Conservation (phyloP, 2,797 vertebrate species). For the Dryobates pubescens region DNA sequence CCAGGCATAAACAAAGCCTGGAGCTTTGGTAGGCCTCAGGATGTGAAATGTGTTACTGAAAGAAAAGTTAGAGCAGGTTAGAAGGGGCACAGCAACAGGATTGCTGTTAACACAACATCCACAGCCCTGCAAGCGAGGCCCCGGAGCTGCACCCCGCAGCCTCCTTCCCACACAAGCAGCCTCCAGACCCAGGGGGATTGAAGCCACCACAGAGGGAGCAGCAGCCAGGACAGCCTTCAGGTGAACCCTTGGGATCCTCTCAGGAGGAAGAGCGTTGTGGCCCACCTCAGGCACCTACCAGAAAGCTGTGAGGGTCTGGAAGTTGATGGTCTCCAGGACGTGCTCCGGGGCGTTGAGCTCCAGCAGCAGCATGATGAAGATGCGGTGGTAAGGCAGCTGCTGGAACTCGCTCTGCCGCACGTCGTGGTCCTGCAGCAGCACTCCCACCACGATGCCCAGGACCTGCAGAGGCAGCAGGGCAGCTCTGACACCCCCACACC, state of each 20-base stretch:
- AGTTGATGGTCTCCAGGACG: conserved; percentile 98
- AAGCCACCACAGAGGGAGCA: conserved; percentile 11
- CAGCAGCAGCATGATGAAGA: conserved; percentile 98
- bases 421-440: conserved; percentile 97
- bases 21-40: conserved; percentile 98
- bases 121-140: conserved; percentile 52
- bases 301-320: conserved; percentile 98
- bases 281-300: conserved; percentile 81
- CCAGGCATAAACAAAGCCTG: conserved; percentile 99
- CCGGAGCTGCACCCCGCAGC: conserved; percentile 7
- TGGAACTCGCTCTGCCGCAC: conserved; percentile 98
- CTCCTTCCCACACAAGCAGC: conserved; percentile 16
- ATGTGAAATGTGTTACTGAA: conserved; percentile 99
- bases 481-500: no score
- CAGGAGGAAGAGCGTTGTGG: not conserved
- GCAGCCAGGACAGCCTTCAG: not conserved
- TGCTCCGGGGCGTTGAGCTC: conserved; percentile 98
- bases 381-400: conserved; percentile 96
- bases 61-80: conserved; percentile 71
- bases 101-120: not conserved
- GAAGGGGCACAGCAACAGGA: conserved; percentile 48
- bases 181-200: not conserved
- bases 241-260: not conserved
- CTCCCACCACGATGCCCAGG: conserved; percentile 96
- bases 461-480: conserved; percentile 79